These are phyloP conservation scores for Labroides dimidiatus DNA, from an alignment of 2,797 vertebrate genomes.

Conservation along the genomic window DNA sequence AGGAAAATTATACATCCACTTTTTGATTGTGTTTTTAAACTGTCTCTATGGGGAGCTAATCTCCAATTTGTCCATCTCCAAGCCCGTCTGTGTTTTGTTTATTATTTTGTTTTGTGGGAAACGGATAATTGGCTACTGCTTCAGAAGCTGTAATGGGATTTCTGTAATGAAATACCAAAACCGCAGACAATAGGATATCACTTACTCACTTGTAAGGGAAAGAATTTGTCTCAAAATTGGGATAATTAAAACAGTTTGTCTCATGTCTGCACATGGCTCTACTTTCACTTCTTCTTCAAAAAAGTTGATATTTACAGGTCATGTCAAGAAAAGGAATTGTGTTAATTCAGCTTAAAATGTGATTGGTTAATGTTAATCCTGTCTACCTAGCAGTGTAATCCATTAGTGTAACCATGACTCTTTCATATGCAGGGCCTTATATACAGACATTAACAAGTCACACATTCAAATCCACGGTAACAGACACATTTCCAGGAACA, in stretches of 20 bases:
- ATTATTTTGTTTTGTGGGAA: conserved; percentile 5
- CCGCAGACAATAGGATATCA: conserved; percentile 39
- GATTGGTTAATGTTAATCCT: conserved; percentile 8
- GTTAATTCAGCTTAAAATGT: not conserved
- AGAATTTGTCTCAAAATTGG: conserved; percentile 34
- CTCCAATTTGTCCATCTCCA: conserved; percentile 9
- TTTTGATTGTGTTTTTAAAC: conserved; percentile 41
- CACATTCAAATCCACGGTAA: conserved; percentile 2
- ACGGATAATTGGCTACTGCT: conserved; percentile 38
- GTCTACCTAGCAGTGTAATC: conserved; percentile 1
- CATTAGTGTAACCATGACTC: conserved; percentile 1
- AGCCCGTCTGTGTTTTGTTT: not conserved
- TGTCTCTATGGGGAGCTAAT: conserved; percentile 18
- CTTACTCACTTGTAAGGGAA: conserved; percentile 23
- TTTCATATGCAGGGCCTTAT: not conserved
- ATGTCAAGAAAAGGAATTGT: not conserved
- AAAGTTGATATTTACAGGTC: conserved; percentile 14
- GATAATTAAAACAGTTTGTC: conserved; percentile 33
- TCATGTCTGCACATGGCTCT: conserved; percentile 35
- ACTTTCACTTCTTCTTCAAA: conserved; percentile 32
- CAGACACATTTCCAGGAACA: conserved; percentile 30
- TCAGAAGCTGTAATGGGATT: conserved; percentile 38
- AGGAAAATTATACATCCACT: conserved; percentile 37
- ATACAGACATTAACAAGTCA: conserved; percentile 1
- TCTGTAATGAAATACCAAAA: conserved; percentile 18